These are phyloP conservation scores for Atherinomorus stipes DNA, from an alignment of 2,113 vertebrate genomes.

Conservation along the genomic window DNA sequence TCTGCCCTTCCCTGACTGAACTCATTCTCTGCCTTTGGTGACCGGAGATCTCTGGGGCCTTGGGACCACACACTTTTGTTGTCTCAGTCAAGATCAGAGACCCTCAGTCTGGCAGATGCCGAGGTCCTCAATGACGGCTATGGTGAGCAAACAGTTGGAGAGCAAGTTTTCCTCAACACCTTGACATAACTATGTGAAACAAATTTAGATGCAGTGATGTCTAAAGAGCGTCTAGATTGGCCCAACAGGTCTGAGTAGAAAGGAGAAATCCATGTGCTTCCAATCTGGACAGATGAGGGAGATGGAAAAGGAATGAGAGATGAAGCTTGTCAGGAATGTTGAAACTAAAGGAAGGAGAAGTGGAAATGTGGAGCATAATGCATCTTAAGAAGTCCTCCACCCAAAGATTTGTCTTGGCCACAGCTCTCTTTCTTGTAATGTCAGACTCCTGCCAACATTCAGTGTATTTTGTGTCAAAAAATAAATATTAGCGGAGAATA, in stretches of 20 bases:
- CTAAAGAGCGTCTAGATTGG: background rate
- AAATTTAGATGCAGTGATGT: background rate
- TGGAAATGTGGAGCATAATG: slow-evolving; percentile 31
- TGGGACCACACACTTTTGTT: slow-evolving; percentile 65
- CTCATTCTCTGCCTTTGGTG: slow-evolving; percentile 43
- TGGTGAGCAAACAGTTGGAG: background rate
- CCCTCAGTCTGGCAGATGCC: slow-evolving; percentile 48
- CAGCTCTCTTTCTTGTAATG: slow-evolving; percentile 29
- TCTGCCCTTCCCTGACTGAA: slow-evolving; percentile 18
- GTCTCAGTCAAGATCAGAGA: slow-evolving; percentile 67
- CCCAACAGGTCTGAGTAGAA: background rate
- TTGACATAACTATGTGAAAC: slow-evolving; percentile 2
- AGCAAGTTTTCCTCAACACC: slow-evolving; percentile 7
- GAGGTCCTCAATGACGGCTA: slow-evolving; percentile 40
- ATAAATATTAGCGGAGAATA: slow-evolving; percentile 31
- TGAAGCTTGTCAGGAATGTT: slow-evolving; percentile 59
- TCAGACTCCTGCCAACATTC: slow-evolving; percentile 35
- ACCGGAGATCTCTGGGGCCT: slow-evolving; percentile 52
- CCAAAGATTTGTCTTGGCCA: slow-evolving; percentile 49
- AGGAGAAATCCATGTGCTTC: slow-evolving; percentile 3
- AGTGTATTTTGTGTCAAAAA: slow-evolving; percentile 17
- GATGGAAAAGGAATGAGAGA: slow-evolving; percentile 47
- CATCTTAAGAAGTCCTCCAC: slow-evolving; percentile 58
- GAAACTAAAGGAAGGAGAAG: slow-evolving; percentile 47
- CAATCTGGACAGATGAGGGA: slow-evolving; percentile 29